These are phyloP conservation scores for Anneissia japonica DNA, from an alignment of 35 echinoderm and acorn worm genomes.

Conservation along the genomic window DNA sequence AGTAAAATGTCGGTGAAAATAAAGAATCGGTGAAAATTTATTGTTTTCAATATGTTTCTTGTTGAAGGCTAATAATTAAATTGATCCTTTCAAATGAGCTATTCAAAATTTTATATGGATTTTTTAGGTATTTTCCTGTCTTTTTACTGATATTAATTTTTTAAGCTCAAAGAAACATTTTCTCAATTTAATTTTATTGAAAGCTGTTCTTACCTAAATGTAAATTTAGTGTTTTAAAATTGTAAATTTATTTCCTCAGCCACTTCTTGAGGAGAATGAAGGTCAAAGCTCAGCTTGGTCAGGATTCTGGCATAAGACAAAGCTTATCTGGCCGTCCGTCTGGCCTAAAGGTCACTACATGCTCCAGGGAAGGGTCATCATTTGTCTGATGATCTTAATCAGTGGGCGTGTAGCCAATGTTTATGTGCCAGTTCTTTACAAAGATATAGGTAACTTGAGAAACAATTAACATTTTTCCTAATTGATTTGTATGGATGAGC, in stretches of 20 bases:
- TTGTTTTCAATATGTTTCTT: too few species aligned
- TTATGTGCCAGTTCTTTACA: slow-evolving; percentile 75
- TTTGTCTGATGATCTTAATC: slow-evolving; percentile 64
- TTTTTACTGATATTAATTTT: too few species aligned
- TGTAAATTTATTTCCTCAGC: neutral
- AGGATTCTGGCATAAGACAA: slow-evolving; percentile 48
- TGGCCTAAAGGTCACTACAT: slow-evolving; percentile 76
- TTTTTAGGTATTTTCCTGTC: too few species aligned
- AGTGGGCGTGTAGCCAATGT: slow-evolving; percentile 77
- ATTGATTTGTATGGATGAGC: neutral
- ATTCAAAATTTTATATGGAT: too few species aligned
- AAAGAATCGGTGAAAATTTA: too few species aligned
- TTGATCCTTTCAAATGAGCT: too few species aligned
- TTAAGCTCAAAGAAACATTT: too few species aligned
- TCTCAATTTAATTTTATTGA: too few species aligned
- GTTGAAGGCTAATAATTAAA: too few species aligned
- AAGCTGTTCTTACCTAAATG: too few species aligned
- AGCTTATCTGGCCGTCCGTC: slow-evolving; percentile 81
- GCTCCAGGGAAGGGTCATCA: slow-evolving; percentile 63
- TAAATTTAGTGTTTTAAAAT: too few species aligned
- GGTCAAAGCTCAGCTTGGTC: slow-evolving; percentile 69
- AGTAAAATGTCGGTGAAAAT: too few species aligned
- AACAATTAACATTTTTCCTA: neutral
- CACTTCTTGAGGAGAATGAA: neutral
- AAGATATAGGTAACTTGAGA: slow-evolving; percentile 59